Conservation (phyloP, 2,888 invertebrate genomes). For the Tholera decimalis region DNA sequence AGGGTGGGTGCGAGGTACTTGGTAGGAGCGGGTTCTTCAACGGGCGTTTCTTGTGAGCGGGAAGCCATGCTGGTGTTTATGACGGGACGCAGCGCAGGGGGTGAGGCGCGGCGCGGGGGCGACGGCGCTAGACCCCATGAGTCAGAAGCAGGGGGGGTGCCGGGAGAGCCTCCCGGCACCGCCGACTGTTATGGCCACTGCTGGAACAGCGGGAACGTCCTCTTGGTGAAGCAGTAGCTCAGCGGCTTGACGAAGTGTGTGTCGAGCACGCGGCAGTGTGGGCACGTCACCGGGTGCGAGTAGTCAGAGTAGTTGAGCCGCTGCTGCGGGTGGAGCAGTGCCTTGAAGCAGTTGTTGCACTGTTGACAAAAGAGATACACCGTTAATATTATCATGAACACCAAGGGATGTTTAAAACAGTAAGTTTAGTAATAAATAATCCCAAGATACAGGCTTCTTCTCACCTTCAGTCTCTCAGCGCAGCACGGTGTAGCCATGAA, state of each 20-base stretch:
- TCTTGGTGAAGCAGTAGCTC: slow-evolving; percentile 95
- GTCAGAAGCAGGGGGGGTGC: slow-evolving; percentile 85
- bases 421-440: too few species aligned
- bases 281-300: slow-evolving; percentile 97
- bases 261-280: slow-evolving; percentile 97
- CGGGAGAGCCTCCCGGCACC: slow-evolving; percentile 92
- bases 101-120: slow-evolving; percentile 85
- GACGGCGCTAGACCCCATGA: slow-evolving; percentile 84
- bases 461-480: slow-evolving; percentile 97
- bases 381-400: slow-evolving; percentile 4
- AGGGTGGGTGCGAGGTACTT: slow-evolving; percentile 80
- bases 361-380: slow-evolving; percentile 84
- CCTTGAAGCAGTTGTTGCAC: slow-evolving; percentile 98
- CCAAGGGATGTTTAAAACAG: not conserved
- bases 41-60: slow-evolving; percentile 75
- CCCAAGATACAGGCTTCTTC: slow-evolving; percentile 36
- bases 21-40: slow-evolving; percentile 71
- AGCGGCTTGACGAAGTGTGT: slow-evolving; percentile 98
- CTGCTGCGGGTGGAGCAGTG: slow-evolving; percentile 96
- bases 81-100: slow-evolving; percentile 87
- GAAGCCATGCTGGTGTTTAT: slow-evolving; percentile 90
- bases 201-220: slow-evolving; percentile 93
- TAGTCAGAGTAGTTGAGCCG: slow-evolving; percentile 98
- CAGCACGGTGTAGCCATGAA: slow-evolving; percentile 99
- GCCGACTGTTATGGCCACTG: slow-evolving; percentile 97